These are phyloP conservation scores for Caenorhabditis angaria DNA, from an alignment of 2,888 invertebrate species.

Conservation along the genomic window DNA sequence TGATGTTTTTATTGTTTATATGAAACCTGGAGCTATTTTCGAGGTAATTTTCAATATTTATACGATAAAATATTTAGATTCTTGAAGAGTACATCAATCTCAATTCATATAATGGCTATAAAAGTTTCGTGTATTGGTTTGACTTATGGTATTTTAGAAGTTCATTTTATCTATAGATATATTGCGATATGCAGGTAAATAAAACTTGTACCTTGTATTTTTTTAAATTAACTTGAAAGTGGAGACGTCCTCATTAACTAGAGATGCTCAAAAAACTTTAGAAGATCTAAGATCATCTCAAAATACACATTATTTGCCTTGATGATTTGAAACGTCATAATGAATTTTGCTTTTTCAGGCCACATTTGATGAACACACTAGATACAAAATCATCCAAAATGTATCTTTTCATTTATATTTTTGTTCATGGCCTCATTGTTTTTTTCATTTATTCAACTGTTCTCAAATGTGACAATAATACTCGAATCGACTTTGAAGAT, in stretches of 20 bases:
- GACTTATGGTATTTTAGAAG: slow-evolving; percentile 3
- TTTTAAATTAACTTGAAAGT: too few relatives aligned
- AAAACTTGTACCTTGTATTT: too few relatives aligned
- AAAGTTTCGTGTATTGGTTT: background rate
- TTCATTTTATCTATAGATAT: slow-evolving; percentile 7
- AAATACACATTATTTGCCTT: background rate
- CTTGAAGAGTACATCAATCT: background rate
- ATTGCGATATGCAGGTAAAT: slow-evolving; percentile 4
- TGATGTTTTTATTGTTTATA: slow-evolving; percentile 5
- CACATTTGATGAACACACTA: background rate
- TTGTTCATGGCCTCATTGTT: background rate
- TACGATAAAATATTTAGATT: background rate
- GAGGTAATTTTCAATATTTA: background rate
- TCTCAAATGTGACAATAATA: background rate
- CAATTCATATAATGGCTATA: background rate
- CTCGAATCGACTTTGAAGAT: background rate
- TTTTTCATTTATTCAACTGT: background rate
- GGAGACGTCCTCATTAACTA: background rate
- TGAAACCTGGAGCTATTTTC: background rate
- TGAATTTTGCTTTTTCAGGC: background rate
- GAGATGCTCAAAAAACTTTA: background rate
- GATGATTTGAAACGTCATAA: background rate
- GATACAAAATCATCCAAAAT: background rate
- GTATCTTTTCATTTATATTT: background rate
- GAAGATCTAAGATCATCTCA: background rate